Conservation (phyloP, 2,113 vertebrate species). For the Brienomyrus longianalis region DNA sequence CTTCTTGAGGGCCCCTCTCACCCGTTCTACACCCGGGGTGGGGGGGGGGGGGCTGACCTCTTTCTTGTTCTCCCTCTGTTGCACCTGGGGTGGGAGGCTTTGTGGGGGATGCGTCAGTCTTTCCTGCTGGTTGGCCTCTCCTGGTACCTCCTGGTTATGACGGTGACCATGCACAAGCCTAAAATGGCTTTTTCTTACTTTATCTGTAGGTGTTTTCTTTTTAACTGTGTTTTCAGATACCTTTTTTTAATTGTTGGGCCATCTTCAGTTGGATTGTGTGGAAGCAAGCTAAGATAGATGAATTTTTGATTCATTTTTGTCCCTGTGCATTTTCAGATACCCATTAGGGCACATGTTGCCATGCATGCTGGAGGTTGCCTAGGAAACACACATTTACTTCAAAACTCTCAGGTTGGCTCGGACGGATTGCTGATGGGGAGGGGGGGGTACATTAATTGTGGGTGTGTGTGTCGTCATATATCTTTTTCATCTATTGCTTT, state of each 20-base stretch:
- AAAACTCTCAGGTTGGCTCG: slow-evolving; percentile 14
- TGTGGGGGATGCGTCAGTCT: neutral
- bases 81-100: neutral
- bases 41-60: neutral
- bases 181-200: neutral
- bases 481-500: neutral
- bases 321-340: slow-evolving; percentile 20
- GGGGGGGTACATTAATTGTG: neutral
- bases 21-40: neutral
- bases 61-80: neutral
- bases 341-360: slow-evolving; percentile 23
- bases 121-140: neutral
- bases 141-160: neutral
- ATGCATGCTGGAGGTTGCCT: slow-evolving; percentile 21
- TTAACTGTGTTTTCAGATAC: neutral
- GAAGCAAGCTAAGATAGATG: neutral
- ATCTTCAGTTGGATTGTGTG: neutral
- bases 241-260: slow-evolving; percentile 9
- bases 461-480: slow-evolving; percentile 9
- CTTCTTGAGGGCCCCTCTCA: neutral
- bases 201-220: neutral
- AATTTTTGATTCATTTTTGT: neutral
- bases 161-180: neutral
- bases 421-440: neutral
- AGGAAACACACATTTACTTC: slow-evolving; percentile 25